phyloP scores from a whole-genome alignment of 53 echinoderm and acorn worm species.

The Astropecten irregularis region DNA sequence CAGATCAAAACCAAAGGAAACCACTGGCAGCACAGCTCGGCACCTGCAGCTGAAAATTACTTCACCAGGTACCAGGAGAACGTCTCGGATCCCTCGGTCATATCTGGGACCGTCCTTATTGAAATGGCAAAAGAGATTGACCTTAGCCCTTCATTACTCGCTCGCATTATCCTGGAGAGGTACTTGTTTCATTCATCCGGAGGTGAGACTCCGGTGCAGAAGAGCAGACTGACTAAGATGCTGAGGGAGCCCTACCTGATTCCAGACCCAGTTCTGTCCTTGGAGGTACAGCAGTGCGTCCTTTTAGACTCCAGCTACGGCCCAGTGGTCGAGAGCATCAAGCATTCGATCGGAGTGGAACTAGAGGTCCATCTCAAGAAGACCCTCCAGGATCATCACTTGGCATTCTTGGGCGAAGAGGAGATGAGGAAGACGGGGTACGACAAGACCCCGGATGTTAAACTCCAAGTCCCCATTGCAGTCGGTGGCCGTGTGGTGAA shows the following conservation, averaged over 20 bases:
- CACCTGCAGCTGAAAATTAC: not conserved
- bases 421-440: constrained; percentile 97
- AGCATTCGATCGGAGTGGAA: constrained; percentile 68
- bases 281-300: constrained; percentile 78
- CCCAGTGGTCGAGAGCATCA: constrained; percentile 91
- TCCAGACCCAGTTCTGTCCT: constrained; percentile 52
- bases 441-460: constrained; percentile 98
- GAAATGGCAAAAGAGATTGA: constrained; percentile 67
- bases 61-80: constrained; percentile 51
- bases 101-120: constrained; percentile 50
- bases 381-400: constrained; percentile 24
- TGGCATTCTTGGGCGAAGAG: constrained; percentile 75
- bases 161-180: constrained; percentile 67
- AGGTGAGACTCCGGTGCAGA: constrained; percentile 27
- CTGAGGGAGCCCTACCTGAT: constrained; percentile 59
- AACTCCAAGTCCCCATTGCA: constrained; percentile 85
- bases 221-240: constrained; percentile 47
- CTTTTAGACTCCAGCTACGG: constrained; percentile 87
- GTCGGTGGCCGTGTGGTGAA: constrained; percentile 85
- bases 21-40: constrained; percentile 2
- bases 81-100: constrained; percentile 8
- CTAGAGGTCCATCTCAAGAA: constrained; percentile 43
- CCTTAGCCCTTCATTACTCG: constrained; percentile 67
- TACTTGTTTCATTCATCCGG: constrained; percentile 5
- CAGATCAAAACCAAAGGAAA: constrained; percentile 53